A percentile compares a stretch with the other conserved stretches of the same genome.
phyloP scores from a whole-genome alignment of 2,113 vertebrate genomes.

The Hydropotes inermis region DNA sequence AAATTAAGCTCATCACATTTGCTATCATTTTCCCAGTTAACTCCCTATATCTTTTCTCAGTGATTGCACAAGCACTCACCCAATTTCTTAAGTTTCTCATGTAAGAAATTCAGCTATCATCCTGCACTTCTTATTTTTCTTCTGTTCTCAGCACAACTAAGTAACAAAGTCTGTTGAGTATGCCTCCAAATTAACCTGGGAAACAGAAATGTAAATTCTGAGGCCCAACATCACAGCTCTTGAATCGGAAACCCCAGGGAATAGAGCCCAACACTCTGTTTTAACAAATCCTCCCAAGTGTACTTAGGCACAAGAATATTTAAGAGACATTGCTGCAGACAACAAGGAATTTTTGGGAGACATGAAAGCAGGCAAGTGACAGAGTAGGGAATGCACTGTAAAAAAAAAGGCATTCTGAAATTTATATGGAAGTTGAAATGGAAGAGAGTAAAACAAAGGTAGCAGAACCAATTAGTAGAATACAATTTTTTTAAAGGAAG shows the following conservation, averaged over 20 bases:
- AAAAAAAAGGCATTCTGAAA: not conserved
- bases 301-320: not conserved
- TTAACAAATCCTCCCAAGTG: not conserved
- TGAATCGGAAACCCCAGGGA: not conserved
- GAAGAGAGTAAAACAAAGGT: not conserved
- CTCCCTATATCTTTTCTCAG: not conserved
- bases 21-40: not conserved
- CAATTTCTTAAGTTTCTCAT: not conserved
- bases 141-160: not conserved
- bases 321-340: not conserved
- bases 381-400: not conserved
- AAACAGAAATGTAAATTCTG: slow-evolving; percentile 23
- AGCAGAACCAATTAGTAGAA: not conserved
- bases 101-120: not conserved
- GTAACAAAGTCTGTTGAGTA: not conserved
- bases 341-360: not conserved
- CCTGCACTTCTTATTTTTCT: not conserved
- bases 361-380: not conserved
- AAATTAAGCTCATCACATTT: not conserved
- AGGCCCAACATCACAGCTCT: not conserved
- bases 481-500: not conserved
- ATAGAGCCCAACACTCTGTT: not conserved
- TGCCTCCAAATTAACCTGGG: not conserved
- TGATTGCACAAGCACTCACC: not conserved
- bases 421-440: not conserved